Percentiles rank a stretch among this genome's conserved stretches.
Conservation (phyloP, 2,888 invertebrate genomes). For the Drosophila acutilabella region DNA sequence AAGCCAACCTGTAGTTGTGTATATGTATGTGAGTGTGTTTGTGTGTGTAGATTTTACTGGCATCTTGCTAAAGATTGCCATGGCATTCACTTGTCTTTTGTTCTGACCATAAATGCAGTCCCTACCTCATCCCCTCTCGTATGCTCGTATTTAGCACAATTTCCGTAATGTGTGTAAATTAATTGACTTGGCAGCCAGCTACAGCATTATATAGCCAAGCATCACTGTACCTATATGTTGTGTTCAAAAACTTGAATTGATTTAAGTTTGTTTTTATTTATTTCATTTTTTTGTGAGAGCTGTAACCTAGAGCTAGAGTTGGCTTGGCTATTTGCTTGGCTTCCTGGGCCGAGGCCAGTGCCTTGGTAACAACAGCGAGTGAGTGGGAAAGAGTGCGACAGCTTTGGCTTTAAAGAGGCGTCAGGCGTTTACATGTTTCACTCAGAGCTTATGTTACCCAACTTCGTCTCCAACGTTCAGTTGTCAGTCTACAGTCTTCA, state of each 20-base stretch:
- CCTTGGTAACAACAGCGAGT: conserved; percentile 37
- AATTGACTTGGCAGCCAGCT: conserved; percentile 56
- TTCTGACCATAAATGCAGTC: conserved; percentile 33
- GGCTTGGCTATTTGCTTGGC: conserved; percentile 48
- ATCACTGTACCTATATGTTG: conserved; percentile 14
- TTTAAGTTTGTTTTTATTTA: conserved; percentile 47
- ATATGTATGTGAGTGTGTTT: conserved; percentile 10
- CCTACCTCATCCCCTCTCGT: neutral
- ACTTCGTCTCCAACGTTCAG: conserved; percentile 15
- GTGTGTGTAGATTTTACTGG: conserved; percentile 13
- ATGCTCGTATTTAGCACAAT: conserved; percentile 44
- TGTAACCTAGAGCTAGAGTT: conserved; percentile 14
- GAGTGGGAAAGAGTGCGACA: conserved; percentile 2
- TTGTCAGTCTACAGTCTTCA: conserved; percentile 23
- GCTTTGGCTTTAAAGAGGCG: conserved; percentile 46
- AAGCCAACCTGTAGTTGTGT: conserved; percentile 48
- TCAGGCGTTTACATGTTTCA: conserved; percentile 57
- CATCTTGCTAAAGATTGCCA: conserved; percentile 36
- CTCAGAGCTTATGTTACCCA: conserved; percentile 60
- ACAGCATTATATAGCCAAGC: conserved; percentile 4
- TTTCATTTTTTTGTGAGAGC: conserved; percentile 1
- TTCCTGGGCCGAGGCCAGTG: conserved; percentile 40
- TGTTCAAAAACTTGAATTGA: conserved; percentile 56
- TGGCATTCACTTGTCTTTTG: conserved; percentile 42
- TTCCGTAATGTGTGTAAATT: conserved; percentile 63